Base-by-base conservation (phyloP, 2,888 invertebrate species). In the Ennomos fuscantarius region DNA sequence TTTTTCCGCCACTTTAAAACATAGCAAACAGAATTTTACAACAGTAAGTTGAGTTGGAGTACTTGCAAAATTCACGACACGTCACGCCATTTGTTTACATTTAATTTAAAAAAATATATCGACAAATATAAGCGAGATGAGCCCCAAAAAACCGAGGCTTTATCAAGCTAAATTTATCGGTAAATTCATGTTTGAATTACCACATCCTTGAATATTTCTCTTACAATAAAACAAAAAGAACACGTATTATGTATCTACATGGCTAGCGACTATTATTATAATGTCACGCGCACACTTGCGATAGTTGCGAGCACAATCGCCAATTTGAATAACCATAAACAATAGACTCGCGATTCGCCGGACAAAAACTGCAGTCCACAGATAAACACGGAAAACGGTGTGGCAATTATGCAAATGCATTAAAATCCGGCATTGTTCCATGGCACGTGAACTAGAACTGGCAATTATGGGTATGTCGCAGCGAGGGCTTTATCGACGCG, bases 351-450 rank as follows among this genome's bases (percentile, higher is more conserved):
- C 36, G 51, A 69, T 65, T 64, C 65, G 51, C 50, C 53, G 35
- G 50, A 49, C 55, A 66, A 63, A 59, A 66, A 55, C 53, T 44
- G 51, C 61, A 55, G 48, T 61, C 61, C 60, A 62, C 70, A 74
- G 73, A 76, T 75, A 81, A 76, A 78, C 71, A 76, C 68, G 68
- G 75, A 68, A 72, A 77, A 71, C 73, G 69, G 66, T 62, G 70
- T 62, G 71, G 71, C 72, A 75, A 81, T 82, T 81, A 83, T 82
- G 81, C 75, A 76, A 81, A 82, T 80, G 76, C 76, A 77, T 78
- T 77, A 77, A 74, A 76, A 76, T 69, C 72, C 70, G 66, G 72
- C 76, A 81, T 82, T 81, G 81, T 81, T 68, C 70, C 63, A 63
- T 50, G 69, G 45, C 70, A 72, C 78, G 77, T 77, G 74, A 73